Percentiles rank a stretch among this genome's conserved stretches.
Evolutionary conservation across 2,888 invertebrate genomes (phyloP).

Genomic region (Galerucella pusilla): DNA sequence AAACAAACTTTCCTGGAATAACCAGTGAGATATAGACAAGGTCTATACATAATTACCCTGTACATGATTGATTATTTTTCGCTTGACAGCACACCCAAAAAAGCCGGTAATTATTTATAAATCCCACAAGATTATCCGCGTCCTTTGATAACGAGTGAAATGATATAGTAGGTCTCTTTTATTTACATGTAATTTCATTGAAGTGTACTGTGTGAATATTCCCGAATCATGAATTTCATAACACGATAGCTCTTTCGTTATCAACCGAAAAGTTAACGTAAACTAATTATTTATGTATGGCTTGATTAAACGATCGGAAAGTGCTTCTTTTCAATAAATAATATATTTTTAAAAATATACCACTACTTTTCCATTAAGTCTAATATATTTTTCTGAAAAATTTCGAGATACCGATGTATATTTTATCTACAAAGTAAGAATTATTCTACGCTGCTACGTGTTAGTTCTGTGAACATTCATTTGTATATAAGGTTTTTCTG

Average conservation of each 20-base stretch:
- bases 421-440: not conserved
- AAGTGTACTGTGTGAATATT: not conserved
- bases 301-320: conserved; percentile 7
- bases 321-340: not conserved
- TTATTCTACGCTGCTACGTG: not conserved
- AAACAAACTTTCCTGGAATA: no score
- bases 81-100: no score
- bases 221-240: not conserved
- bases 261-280: not conserved
- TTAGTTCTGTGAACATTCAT: no score
- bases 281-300: not conserved
- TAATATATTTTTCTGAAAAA: not conserved
- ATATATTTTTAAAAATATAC: not conserved
- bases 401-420: not conserved
- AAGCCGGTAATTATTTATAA: no score
- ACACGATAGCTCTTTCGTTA: not conserved
- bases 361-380: not conserved
- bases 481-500: no score
- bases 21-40: no score
- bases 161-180: not conserved
- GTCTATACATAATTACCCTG: no score
- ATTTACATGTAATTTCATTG: not conserved
- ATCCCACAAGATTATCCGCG: not conserved
- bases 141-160: not conserved
- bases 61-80: no score